phyloP scores from a whole-genome alignment of 2,797 vertebrate genomes.

The Gorsachius magnificus region DNA sequence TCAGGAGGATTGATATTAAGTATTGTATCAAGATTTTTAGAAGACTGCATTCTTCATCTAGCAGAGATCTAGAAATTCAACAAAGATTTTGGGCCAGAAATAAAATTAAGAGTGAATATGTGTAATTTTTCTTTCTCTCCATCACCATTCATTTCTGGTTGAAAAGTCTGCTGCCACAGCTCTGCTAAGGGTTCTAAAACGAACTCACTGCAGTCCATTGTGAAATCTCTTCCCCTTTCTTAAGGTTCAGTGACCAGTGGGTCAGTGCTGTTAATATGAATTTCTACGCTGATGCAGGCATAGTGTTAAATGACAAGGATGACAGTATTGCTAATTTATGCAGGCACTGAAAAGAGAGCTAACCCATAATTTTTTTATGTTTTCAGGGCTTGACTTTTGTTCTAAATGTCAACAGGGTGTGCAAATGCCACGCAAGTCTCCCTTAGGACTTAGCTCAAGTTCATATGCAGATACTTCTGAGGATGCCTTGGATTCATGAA shows the following conservation, averaged over 20 bases:
- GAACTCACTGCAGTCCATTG: not conserved
- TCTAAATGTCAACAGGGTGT: conserved; percentile 66
- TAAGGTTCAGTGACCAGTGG: not conserved
- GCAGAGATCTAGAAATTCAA: not conserved
- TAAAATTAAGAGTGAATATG: not conserved
- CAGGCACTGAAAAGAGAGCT: conserved; percentile 28
- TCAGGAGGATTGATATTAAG: not conserved
- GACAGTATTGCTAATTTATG: conserved; percentile 50
- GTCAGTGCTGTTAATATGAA: conserved; percentile 5
- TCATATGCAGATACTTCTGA: conserved; percentile 29
- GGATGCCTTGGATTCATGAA: not conserved
- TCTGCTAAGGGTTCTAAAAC: not conserved
- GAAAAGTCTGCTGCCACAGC: not conserved
- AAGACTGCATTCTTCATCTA: not conserved
- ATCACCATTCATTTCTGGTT: not conserved
- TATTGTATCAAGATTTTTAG: not conserved
- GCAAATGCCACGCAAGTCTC: conserved; percentile 37
- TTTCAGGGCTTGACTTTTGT: conserved; percentile 64
- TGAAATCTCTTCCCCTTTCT: not conserved
- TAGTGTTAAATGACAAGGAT: conserved; percentile 39
- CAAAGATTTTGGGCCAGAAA: not conserved
- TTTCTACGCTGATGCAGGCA: not conserved
- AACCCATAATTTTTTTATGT: conserved; percentile 43
- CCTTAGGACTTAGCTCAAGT: conserved; percentile 45
- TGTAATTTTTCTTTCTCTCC: not conserved